phyloP scores from a whole-genome alignment of 1,140 invertebrate genomes.

The Bombus confusus region DNA sequence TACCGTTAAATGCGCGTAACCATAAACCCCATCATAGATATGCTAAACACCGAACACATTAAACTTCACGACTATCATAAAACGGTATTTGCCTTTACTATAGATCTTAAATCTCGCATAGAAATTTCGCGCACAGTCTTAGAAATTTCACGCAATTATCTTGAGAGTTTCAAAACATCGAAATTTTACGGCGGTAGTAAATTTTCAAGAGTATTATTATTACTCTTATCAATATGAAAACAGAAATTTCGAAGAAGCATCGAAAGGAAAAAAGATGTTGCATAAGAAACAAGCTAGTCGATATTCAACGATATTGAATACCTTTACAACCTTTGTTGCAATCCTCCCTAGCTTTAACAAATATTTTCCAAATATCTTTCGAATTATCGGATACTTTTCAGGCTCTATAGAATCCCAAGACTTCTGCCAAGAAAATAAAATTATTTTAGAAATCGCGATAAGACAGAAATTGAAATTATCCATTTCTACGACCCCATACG shows the following conservation, averaged over 20 bases:
- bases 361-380: neutral
- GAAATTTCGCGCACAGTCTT: neutral
- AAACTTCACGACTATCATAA: slow-evolving; percentile 12
- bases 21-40: neutral
- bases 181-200: neutral
- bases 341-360: too few relatives aligned
- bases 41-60: neutral
- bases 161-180: too few relatives aligned
- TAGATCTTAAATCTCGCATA: neutral
- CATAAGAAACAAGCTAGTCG: too few relatives aligned
- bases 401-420: neutral
- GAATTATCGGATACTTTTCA: too few relatives aligned
- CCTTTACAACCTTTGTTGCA: too few relatives aligned
- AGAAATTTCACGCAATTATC: neutral
- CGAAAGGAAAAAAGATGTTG: too few relatives aligned
- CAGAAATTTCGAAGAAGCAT: too few relatives aligned
- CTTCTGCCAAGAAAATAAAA: neutral
- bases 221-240: too few relatives aligned
- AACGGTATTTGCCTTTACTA: neutral
- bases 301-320: too few relatives aligned
- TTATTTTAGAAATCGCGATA: neutral
- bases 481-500: neutral
- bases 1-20: neutral
- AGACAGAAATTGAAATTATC: neutral
- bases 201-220: too few relatives aligned